Evolutionary conservation across 2,888 invertebrate species (phyloP).

Genomic region (Athrips mouffetella): DNA sequence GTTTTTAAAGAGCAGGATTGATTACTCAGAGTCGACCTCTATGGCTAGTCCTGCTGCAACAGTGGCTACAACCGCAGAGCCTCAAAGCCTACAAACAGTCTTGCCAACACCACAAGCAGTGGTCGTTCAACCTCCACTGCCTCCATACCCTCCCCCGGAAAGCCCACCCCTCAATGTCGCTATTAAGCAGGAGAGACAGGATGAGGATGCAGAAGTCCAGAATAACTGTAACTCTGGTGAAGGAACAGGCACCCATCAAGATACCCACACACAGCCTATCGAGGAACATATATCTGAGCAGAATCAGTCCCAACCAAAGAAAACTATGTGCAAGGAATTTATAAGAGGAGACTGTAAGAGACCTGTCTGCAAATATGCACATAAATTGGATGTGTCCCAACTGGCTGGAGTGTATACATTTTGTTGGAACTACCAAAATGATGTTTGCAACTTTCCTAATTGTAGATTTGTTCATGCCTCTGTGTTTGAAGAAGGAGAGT

Average conservation of each 20-base stretch:
- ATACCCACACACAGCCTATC: neutral
- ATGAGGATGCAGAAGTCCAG: constrained; percentile 31
- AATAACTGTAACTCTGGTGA: neutral
- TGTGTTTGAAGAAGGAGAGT: constrained; percentile 55
- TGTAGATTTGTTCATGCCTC: constrained; percentile 59
- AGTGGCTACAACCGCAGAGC: neutral
- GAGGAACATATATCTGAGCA: neutral
- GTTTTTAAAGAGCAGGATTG: constrained; percentile 34
- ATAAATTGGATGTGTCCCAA: constrained; percentile 47
- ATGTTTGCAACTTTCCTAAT: constrained; percentile 39
- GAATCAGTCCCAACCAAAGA: constrained; percentile 2
- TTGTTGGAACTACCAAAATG: constrained; percentile 55
- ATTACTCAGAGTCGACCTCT: constrained; percentile 12
- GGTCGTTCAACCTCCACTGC: constrained; percentile 42
- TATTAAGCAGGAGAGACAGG: constrained; percentile 41
- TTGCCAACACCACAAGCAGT: constrained; percentile 1
- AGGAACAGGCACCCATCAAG: neutral
- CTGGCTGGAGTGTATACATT: constrained; percentile 51
- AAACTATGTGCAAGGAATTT: constrained; percentile 51
- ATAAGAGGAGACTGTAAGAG: constrained; percentile 50
- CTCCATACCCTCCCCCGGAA: constrained; percentile 41
- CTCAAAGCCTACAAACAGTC: neutral
- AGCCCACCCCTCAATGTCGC: constrained; percentile 27
- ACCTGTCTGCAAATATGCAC: constrained; percentile 43
- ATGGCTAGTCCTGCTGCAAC: neutral